Evolutionary conservation across 2,797 vertebrate genomes (phyloP), one percentile per base, ranked within the genome.

Genomic region (Dipus sagitta): DNA sequence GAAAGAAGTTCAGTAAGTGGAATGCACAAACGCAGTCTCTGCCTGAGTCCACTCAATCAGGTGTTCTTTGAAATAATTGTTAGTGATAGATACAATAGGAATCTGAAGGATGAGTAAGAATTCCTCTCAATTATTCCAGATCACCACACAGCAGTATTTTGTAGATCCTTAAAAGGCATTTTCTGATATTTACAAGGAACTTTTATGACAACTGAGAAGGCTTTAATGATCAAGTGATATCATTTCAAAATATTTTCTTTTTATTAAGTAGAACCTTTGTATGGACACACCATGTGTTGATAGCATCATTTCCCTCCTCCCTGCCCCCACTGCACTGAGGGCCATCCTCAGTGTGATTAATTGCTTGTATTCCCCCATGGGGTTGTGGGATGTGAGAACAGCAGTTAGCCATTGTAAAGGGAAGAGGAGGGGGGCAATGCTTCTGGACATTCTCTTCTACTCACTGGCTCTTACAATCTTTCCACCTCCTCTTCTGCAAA

Each of bases 1-100:
- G 65, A 92, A 94, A 94, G 84, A 94, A 97, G 86, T 70, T 86
- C 62, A 92, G 5, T 96, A 96, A 97, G 85, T 96, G 96, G 96
- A 96, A 95, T 92, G 65, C 58, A 93, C 86, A 92, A 62, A 86
- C 93, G 85, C 32, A 92, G 0, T 87, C 62, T 93, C 21, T 64
- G 62, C 91, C 85, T 88, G 92, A 74, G 94, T 95, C 95, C 96
- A 96, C 32, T 92, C 86, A 94, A 97, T 94, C 74, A 97, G 91
- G 90, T 96, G 93, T 93, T 91, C 26, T 93, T 86, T 95, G 93
- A 95, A 30, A 64, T 89, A 82, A 95, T 85, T 93, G 71, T 93
- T 95, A 87, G 72, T 54, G 67, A 96, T 34, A 94, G 12, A 76
- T 72, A 74, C 24, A 70, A 62, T 67, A 82, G 67, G 24, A 90